These are phyloP conservation scores for Holacanthella duospinosa DNA, from an alignment of 2,888 invertebrate genomes.

Conservation along the genomic window DNA sequence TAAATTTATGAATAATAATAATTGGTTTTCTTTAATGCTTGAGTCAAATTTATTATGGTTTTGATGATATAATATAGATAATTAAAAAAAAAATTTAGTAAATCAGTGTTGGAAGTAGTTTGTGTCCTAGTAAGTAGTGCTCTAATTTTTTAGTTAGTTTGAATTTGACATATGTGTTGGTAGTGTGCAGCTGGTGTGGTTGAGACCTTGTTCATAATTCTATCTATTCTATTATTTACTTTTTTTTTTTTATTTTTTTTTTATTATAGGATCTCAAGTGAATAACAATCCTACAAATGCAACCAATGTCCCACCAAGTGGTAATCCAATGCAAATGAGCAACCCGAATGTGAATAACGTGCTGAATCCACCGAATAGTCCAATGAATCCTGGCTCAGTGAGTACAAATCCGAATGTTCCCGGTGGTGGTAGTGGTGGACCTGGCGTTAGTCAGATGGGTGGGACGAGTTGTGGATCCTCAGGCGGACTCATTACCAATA, in stretches of 20 bases:
- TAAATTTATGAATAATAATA: too few relatives aligned
- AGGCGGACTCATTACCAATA: slow-evolving; percentile 29
- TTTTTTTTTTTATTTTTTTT: too few relatives aligned
- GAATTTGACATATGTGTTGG: too few relatives aligned
- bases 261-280: slow-evolving; percentile 35
- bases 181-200: too few relatives aligned
- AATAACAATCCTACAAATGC: slow-evolving; percentile 37
- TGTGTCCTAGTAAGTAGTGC: too few relatives aligned
- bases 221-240: too few relatives aligned
- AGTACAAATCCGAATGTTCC: slow-evolving; percentile 15
- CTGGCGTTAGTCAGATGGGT: slow-evolving; percentile 26
- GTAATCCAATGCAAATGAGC: slow-evolving; percentile 36
- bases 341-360: slow-evolving; percentile 32
- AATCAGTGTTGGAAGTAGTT: background rate
- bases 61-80: too few relatives aligned
- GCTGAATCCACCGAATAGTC: slow-evolving; percentile 28
- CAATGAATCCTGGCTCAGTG: slow-evolving; percentile 13
- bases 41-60: too few relatives aligned
- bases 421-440: slow-evolving; percentile 18
- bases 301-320: slow-evolving; percentile 33
- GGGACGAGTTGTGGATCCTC: slow-evolving; percentile 30
- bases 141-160: too few relatives aligned
- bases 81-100: too few relatives aligned
- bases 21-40: too few relatives aligned
- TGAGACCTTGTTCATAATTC: too few relatives aligned